Evolutionary conservation across 2,113 vertebrate species (phyloP).

Genomic region (Cercopithecus mona): DNA sequence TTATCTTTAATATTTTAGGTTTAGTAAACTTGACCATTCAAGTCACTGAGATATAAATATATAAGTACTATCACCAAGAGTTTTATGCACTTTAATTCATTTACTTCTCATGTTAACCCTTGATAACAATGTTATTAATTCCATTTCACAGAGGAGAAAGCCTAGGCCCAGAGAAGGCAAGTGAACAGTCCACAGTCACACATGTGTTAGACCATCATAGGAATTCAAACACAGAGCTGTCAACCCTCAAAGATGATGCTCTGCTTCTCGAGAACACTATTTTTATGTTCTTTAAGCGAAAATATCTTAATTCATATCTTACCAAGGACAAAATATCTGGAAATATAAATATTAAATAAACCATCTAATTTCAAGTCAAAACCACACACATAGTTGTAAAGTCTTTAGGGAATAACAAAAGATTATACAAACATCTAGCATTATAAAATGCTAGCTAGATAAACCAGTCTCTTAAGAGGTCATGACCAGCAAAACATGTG

Average conservation of each 20-base stretch:
- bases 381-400: not conserved
- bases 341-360: slow-evolving; percentile 23
- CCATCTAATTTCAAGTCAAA: not conserved
- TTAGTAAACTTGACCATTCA: not conserved
- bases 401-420: not conserved
- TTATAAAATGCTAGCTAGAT: too few relatives aligned
- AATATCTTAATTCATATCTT: not conserved
- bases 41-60: not conserved
- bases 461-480: not conserved
- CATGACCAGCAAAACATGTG: not conserved
- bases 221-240: not conserved
- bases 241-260: not conserved
- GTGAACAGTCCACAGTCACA: not conserved
- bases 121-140: not conserved
- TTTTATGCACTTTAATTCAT: not conserved
- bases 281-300: not conserved
- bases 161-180: not conserved
- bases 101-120: not conserved
- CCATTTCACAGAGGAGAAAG: not conserved
- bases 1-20: slow-evolving; percentile 27
- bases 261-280: not conserved
- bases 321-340: slow-evolving; percentile 17
- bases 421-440: not conserved
- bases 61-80: not conserved
- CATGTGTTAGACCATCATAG: not conserved